Evolutionary conservation across 2,797 vertebrate species (phyloP).

Genomic region (Aratinga solstitialis): DNA sequence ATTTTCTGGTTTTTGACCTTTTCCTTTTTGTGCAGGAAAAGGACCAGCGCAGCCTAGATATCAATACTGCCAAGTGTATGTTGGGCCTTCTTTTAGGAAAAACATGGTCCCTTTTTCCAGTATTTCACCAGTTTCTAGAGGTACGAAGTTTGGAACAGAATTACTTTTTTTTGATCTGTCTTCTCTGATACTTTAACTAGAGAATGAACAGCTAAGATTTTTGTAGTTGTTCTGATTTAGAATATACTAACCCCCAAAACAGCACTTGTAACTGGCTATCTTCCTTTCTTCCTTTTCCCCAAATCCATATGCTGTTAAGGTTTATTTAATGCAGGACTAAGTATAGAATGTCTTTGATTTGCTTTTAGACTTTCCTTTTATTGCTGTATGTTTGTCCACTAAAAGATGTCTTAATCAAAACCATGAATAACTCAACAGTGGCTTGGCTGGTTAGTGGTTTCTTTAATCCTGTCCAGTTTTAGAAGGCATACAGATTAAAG

Average conservation of each 20-base stretch:
- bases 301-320: neutral
- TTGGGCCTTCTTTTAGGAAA: slow-evolving; percentile 97
- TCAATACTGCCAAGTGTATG: slow-evolving; percentile 99
- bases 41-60: slow-evolving; percentile 98
- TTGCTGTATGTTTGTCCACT: neutral
- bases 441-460: neutral
- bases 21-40: slow-evolving; percentile 88
- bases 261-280: neutral
- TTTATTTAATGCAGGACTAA: neutral
- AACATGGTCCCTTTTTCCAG: slow-evolving; percentile 97
- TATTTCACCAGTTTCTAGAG: slow-evolving; percentile 99
- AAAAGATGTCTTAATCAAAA: neutral
- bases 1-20: slow-evolving; percentile 38
- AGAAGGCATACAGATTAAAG: neutral
- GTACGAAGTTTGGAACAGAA: slow-evolving; percentile 73
- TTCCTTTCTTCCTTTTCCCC: neutral
- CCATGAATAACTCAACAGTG: neutral
- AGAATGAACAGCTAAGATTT: neutral
- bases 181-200: neutral
- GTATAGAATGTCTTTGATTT: neutral
- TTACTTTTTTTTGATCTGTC: neutral
- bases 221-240: neutral
- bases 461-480: neutral
- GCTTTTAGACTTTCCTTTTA: neutral
- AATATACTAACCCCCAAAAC: neutral